phyloP scores from a whole-genome alignment of 2,888 invertebrate genomes.

The Mylabris sibirica region DNA sequence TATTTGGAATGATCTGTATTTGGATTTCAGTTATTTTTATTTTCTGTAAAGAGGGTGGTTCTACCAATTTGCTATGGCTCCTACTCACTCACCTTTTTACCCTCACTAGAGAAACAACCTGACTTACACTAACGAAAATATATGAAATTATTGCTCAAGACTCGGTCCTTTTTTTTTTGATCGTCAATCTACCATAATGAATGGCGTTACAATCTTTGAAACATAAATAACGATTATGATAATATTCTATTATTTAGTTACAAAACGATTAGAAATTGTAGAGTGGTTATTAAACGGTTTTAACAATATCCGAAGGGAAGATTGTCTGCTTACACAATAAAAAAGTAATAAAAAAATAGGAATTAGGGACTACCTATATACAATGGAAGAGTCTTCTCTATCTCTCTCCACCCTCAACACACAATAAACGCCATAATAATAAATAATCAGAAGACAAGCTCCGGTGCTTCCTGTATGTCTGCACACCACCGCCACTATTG shows the following conservation, averaged over 20 bases:
- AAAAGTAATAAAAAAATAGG: slow-evolving; percentile 5
- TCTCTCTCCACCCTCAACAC: slow-evolving; percentile 14
- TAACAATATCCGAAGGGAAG: neutral
- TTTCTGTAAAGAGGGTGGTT: too few species aligned
- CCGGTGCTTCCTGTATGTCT: slow-evolving; percentile 54
- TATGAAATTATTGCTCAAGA: too few species aligned
- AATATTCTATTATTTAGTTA: neutral
- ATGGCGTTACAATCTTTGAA: too few species aligned
- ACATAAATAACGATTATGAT: too few species aligned
- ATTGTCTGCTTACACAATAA: neutral
- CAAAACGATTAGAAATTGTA: neutral
- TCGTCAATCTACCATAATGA: too few species aligned
- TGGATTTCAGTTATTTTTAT: too few species aligned
- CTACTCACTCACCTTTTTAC: too few species aligned
- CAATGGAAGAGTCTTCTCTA: neutral
- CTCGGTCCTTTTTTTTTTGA: too few species aligned
- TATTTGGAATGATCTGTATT: too few species aligned
- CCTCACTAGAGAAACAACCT: too few species aligned
- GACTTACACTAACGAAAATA: too few species aligned
- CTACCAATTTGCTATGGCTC: too few species aligned
- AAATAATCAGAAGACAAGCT: slow-evolving; percentile 57
- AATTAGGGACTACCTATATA: neutral
- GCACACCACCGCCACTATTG: slow-evolving; percentile 22
- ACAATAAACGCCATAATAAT: slow-evolving; percentile 55
- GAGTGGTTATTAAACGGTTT: neutral